Base-by-base conservation (phyloP, 2,888 invertebrate species). In the Cryptus armator region DNA sequence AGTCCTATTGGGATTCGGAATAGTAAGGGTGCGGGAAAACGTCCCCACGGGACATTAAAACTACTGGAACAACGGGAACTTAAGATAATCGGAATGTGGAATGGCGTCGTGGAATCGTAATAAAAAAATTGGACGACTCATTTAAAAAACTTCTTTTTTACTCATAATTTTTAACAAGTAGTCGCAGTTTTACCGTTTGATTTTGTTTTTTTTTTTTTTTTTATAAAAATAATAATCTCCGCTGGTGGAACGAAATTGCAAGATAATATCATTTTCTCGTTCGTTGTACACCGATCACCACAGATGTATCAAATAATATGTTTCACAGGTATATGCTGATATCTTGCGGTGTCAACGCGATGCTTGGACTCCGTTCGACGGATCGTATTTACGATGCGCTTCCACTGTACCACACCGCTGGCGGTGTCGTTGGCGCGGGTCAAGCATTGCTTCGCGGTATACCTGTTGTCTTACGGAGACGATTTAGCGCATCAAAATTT, bases 401-500 rank as follows among this genome's bases (percentile, higher is more conserved):
- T 75, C 94, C 94, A n/a, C 91, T 94, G 44, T 94, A 94, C 88
- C 94, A 94, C 84, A 93, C 94, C 1, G 94, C 94, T 53, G 94
- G 94, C 43, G 94, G 94, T 32, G 89, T 94, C 62, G 87, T 94
- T 9, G 94, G 94, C n/a, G 93, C 91, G n/a, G 94, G 94, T 16
- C 94, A 94, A 83, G 91, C 92, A 29, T 88, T 94, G 59, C 88
- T 94, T 3, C 87, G 89, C 37, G 94, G 94, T 4, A 87, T 92
- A 72, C 92, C 94, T 0, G 93, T 94, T 44, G 94, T 94, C 5
- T 90, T 94, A 14, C 90, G 94, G 32, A 90, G 92, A 83, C 93
- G 93, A 83, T 94, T 94, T 86, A 94, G 94, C 62, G 94, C 94
- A 2, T 94, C 94, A 0, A 94, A 94, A 81, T 94, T 94, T 87